Evolutionary conservation across 2,113 vertebrate genomes (phyloP).

Genomic region (Silurus glanis): DNA sequence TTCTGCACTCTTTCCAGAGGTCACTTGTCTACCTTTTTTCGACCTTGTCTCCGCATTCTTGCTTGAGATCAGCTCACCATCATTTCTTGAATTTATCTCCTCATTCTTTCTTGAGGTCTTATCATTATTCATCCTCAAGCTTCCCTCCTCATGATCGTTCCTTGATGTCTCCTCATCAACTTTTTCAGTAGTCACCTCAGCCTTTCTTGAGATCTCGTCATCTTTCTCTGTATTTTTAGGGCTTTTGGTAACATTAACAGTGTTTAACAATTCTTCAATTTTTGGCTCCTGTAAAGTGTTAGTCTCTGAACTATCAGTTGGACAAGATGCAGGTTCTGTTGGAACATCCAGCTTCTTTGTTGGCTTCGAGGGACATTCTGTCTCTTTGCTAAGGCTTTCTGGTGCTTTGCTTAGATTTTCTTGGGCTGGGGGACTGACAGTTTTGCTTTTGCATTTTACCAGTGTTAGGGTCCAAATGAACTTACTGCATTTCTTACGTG

Average conservation of each 20-base stretch:
- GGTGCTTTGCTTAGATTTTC: slow-evolving; percentile 48
- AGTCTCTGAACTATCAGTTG: slow-evolving; percentile 47
- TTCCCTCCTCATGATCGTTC: neutral
- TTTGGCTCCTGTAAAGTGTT: slow-evolving; percentile 48
- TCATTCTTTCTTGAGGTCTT: neutral
- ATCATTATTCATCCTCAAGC: neutral
- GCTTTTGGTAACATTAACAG: slow-evolving; percentile 19
- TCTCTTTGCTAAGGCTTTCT: slow-evolving; percentile 46
- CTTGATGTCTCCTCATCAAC: neutral
- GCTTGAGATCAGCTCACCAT: neutral
- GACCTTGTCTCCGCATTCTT: neutral
- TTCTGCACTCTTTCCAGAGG: neutral
- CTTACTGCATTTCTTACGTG: slow-evolving; percentile 74
- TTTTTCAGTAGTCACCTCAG: neutral
- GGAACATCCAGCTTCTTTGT: slow-evolving; percentile 20
- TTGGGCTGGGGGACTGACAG: slow-evolving; percentile 32
- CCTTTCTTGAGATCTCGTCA: neutral
- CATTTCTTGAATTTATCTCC: neutral
- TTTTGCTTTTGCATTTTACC: slow-evolving; percentile 61
- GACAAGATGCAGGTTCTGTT: slow-evolving; percentile 4
- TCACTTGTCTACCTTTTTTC: neutral
- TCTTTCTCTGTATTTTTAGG: slow-evolving; percentile 43
- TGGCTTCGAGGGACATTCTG: slow-evolving; percentile 25
- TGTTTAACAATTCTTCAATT: slow-evolving; percentile 43
- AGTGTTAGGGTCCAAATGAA: slow-evolving; percentile 74